phyloP scores from a whole-genome alignment of 2,113 vertebrate species.

The Ophthalmotilapia sp. region DNA sequence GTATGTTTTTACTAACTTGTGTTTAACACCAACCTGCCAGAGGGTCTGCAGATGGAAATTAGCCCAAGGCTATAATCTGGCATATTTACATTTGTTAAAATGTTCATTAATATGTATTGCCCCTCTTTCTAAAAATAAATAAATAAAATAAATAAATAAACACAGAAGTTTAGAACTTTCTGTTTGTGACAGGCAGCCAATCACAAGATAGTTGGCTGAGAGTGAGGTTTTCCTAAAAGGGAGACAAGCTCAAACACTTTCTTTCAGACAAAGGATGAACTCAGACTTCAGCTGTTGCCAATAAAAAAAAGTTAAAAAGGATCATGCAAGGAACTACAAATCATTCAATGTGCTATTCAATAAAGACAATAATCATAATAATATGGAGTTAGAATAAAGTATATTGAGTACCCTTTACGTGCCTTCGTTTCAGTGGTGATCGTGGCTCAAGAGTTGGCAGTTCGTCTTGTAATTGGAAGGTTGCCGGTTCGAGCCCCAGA shows the following conservation, averaged over 20 bases:
- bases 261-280: neutral
- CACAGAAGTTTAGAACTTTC: neutral
- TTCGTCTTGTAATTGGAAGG: fast-evolving
- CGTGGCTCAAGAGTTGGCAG: neutral
- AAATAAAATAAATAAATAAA: neutral
- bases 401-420: too few species aligned
- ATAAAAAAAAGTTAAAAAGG: neutral
- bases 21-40: too few species aligned
- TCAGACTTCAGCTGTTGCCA: neutral
- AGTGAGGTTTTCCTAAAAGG: neutral
- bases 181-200: neutral
- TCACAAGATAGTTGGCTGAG: neutral
- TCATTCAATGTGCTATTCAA: neutral
- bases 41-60: too few species aligned
- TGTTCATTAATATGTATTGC: too few species aligned
- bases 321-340: neutral
- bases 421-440: neutral
- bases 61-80: too few species aligned
- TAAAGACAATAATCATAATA: neutral
- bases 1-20: too few species aligned
- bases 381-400: neutral
- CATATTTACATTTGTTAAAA: too few species aligned
- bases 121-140: too few species aligned
- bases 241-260: neutral
- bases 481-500: neutral